Evolutionary conservation across 2,888 invertebrate genomes (phyloP), one percentile per base, ranked within the genome.

Genomic region (Odontothrips loti): DNA sequence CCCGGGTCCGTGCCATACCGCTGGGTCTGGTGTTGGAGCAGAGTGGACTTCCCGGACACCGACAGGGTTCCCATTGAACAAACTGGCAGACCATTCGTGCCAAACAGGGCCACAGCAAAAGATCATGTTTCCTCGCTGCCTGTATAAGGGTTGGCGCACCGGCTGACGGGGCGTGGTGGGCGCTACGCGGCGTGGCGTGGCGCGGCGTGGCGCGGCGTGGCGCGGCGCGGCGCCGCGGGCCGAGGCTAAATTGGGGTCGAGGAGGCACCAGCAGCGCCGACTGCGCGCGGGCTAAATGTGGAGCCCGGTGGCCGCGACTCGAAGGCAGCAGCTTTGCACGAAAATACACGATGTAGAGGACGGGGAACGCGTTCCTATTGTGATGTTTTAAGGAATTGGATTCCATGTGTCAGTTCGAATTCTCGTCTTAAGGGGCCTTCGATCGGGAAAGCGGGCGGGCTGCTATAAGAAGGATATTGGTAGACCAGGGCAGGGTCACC

Each of bases 231-330:
- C 68, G 68, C 68, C 8, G 23, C 68, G 68, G 68, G 27, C 23
- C 68, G 68, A 27, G 68, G 68, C 68, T 75, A 75, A 75, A 75
- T 75, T 75, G 68, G 68, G 68, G 68, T 75, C 27, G 68, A 27
- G 68, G 58, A 75, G 27, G 68, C 68, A 75, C 68, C 68, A 75
- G 68, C 27, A 27, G 8, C 68, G 68, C 68, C 27, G 68, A 27
- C 68, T 8, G 68, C 68, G 68, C 68, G 27, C 27, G 68, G 27
- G 68, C 68, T 75, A 75, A 75, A 75, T 23, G 68, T 75, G 68
- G 68, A 75, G 27, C 68, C 27, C 34, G 3, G 27, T 6, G 68
- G 68, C 23, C 27, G 11, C 23, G 3, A 27, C 27, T 12, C 23
- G 11, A 75, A 68, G n/a, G 68, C 23, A 23, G 68, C 68, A 58